A percentile compares a stretch with the other conserved stretches of the same genome.
phyloP scores from a whole-genome alignment of 2,888 invertebrate species.

The Amphiduros pacificus region DNA sequence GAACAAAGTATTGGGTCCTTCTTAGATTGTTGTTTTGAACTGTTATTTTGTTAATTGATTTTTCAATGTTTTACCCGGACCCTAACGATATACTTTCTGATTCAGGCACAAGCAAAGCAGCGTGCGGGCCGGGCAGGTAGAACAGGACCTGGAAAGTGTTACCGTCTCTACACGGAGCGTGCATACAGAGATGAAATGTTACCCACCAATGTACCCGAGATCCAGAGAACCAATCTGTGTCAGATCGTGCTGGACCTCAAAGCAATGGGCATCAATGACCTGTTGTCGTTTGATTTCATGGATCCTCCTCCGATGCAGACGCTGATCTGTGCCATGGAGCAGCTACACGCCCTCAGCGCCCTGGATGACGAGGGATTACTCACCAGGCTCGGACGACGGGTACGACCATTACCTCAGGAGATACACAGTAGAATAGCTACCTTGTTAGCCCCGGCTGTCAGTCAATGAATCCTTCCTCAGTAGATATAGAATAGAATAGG shows the following conservation, averaged over 20 bases:
- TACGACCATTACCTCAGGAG: no score
- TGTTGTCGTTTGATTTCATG: constrained; percentile 99
- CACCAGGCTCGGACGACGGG: constrained; percentile 67
- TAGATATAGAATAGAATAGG: no score
- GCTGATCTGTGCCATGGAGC: constrained; percentile 95
- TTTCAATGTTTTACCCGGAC: no score
- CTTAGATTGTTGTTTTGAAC: no score
- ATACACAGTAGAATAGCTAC: no score
- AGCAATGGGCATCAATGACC: constrained; percentile 99
- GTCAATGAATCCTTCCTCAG: no score
- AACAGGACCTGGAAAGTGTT: constrained; percentile 96
- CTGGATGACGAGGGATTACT: constrained; percentile 76
- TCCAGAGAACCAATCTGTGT: constrained; percentile 96
- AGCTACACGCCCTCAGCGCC: constrained; percentile 93
- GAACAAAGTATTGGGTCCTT: no score
- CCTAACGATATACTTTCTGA: no score
- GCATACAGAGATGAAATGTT: constrained; percentile 99
- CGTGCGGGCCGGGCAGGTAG: constrained; percentile 94
- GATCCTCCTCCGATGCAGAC: constrained; percentile 98
- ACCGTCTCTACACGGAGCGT: constrained; percentile 94
- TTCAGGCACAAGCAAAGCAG: constrained; percentile 91
- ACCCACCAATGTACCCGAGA: constrained; percentile 81
- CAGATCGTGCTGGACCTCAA: constrained; percentile 90
- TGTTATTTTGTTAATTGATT: no score
- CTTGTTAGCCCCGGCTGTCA: no score